A percentile compares a stretch with the other conserved stretches of the same genome.
phyloP scores from a whole-genome alignment of 2,797 vertebrate species.

The Chelon labrosus region DNA sequence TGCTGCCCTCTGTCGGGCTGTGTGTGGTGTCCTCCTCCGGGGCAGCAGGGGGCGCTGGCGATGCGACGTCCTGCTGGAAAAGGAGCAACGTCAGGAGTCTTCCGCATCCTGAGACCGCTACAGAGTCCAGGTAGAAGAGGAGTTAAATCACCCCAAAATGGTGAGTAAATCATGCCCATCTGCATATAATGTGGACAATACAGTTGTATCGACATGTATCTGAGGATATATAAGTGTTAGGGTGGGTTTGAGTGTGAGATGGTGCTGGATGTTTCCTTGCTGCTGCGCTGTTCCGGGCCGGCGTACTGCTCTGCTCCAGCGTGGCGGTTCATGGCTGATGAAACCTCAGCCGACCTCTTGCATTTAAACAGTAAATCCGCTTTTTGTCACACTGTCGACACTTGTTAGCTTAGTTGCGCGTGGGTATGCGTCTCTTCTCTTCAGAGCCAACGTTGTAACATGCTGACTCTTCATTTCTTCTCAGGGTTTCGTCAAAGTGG shows the following conservation, averaged over 20 bases:
- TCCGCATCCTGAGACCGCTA: accelerated
- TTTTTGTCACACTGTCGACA: background rate
- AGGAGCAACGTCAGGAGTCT: slow-evolving; percentile 4
- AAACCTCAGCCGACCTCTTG: slow-evolving; percentile 35
- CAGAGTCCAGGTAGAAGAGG: background rate
- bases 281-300: background rate
- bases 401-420: accelerated
- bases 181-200: accelerated
- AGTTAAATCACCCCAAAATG: slow-evolving; percentile 56
- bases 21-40: background rate
- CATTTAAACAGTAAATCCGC: background rate
- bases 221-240: too few relatives aligned
- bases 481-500: slow-evolving; percentile 98
- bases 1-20: slow-evolving; percentile 65
- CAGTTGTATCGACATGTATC: too few relatives aligned
- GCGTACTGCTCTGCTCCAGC: slow-evolving; percentile 60
- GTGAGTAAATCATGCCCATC: slow-evolving; percentile 46
- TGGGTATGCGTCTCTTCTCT: too few relatives aligned
- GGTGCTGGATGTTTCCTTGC: slow-evolving; percentile 63
- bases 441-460: background rate
- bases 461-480: background rate
- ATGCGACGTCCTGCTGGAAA: accelerated
- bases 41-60: slow-evolving; percentile 63
- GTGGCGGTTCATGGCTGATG: slow-evolving; percentile 71
- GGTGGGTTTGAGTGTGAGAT: slow-evolving; percentile 36